Conservation (phyloP, 2,888 invertebrate species). For the Dasysyrphus tricinctus region DNA sequence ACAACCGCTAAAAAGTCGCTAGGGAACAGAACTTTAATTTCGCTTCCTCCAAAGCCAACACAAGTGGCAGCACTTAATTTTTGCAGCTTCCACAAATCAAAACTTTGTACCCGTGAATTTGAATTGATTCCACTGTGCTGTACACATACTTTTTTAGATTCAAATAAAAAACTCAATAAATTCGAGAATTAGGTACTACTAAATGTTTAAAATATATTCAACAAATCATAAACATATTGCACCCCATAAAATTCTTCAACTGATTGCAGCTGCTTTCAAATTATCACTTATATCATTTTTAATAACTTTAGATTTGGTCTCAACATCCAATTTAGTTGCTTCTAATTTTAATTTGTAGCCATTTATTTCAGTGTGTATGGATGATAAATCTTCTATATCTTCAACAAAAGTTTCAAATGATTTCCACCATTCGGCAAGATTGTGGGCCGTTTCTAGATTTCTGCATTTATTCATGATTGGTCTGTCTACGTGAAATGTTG, state of each 20-base stretch:
- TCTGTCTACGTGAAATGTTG: slow-evolving; percentile 79
- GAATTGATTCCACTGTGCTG: too few relatives aligned
- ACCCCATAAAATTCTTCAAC: not conserved
- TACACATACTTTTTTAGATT: too few relatives aligned
- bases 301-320: slow-evolving; percentile 78
- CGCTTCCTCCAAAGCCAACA: too few relatives aligned
- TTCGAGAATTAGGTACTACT: not conserved
- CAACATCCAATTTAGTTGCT: slow-evolving; percentile 78
- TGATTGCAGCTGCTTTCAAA: slow-evolving; percentile 40
- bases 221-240: not conserved
- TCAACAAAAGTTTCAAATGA: slow-evolving; percentile 81
- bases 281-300: slow-evolving; percentile 78
- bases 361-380: slow-evolving; percentile 78
- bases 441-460: slow-evolving; percentile 52
- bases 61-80: too few relatives aligned
- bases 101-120: too few relatives aligned
- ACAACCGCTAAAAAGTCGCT: too few relatives aligned
- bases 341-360: slow-evolving; percentile 78
- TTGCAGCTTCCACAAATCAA: too few relatives aligned
- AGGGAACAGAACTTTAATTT: too few relatives aligned
- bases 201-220: not conserved
- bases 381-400: slow-evolving; percentile 79
- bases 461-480: slow-evolving; percentile 56
- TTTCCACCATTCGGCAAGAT: slow-evolving; percentile 81
- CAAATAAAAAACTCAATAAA: not conserved